Evolutionary conservation across 1,140 invertebrate species (phyloP).

Genomic region (Lamellibrachia luymesi): DNA sequence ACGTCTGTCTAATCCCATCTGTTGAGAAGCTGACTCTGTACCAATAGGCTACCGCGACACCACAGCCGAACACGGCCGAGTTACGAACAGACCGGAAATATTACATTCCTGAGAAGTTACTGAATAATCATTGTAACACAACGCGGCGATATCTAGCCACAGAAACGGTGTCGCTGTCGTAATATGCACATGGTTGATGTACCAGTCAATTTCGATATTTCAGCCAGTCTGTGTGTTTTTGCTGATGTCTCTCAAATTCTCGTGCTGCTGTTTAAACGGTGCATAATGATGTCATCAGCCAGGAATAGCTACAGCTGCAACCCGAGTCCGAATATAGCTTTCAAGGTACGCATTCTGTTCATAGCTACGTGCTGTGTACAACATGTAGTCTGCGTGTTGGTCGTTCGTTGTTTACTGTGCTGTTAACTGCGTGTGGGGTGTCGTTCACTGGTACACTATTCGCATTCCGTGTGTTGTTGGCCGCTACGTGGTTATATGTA

Average conservation of each 20-base stretch:
- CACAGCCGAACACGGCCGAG: not conserved
- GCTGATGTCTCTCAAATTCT: not conserved
- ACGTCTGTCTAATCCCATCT: not conserved
- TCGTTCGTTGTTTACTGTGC: not conserved
- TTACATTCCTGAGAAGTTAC: not conserved
- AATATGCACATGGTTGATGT: not conserved
- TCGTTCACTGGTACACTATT: not conserved
- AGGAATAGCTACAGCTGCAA: not conserved
- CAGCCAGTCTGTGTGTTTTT: not conserved
- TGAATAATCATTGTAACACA: not conserved
- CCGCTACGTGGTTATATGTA: not conserved
- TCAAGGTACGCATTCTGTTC: not conserved
- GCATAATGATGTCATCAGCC: not conserved
- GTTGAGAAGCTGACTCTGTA: not conserved
- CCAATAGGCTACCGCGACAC: not conserved
- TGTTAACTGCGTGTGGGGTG: not conserved
- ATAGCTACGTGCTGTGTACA: not conserved
- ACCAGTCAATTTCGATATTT: not conserved
- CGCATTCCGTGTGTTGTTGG: not conserved
- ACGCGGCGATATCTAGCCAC: not conserved
- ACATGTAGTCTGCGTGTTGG: not conserved
- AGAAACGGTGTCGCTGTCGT: not conserved
- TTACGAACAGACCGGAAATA: not conserved
- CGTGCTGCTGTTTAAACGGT: not conserved
- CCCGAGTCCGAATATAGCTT: not conserved